Percentiles rank a stretch among this genome's conserved stretches.
phyloP scores from a whole-genome alignment of 2,888 invertebrate genomes.

The Salpingus planirostris region DNA sequence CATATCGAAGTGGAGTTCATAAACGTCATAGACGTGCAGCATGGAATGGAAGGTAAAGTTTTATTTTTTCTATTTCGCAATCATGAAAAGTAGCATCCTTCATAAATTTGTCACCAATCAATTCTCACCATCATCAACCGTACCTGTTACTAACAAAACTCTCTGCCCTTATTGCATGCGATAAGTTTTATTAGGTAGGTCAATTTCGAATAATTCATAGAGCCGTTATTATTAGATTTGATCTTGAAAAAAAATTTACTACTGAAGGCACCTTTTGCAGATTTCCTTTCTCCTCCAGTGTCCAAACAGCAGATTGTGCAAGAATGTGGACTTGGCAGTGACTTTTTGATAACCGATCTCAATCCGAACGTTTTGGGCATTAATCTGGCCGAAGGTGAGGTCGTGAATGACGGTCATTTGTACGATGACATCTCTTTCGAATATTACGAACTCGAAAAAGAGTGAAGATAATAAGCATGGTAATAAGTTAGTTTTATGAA shows the following conservation, averaged over 20 bases:
- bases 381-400: constrained; percentile 45
- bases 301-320: constrained; percentile 70
- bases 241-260: too few relatives aligned
- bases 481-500: too few relatives aligned
- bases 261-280: too few relatives aligned
- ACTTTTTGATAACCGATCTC: constrained; percentile 47
- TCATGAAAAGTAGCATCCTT: too few relatives aligned
- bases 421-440: constrained; percentile 47
- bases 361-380: constrained; percentile 45
- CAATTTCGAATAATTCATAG: neutral
- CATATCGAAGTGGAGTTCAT: constrained; percentile 37
- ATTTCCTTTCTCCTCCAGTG: constrained; percentile 52
- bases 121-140: neutral
- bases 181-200: constrained; percentile 15
- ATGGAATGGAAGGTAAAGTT: constrained; percentile 36
- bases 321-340: constrained; percentile 63
- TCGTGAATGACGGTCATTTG: constrained; percentile 43
- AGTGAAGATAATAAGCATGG: too few relatives aligned
- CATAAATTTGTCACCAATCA: neutral
- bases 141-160: constrained; percentile 11
- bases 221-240: too few relatives aligned
- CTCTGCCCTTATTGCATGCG: constrained; percentile 13
- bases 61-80: too few relatives aligned
- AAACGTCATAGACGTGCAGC: constrained; percentile 32
- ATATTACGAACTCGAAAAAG: constrained; percentile 43